These are phyloP conservation scores for Prochilodus magdalenae DNA, from an alignment of 2,113 vertebrate species.

Conservation along the genomic window DNA sequence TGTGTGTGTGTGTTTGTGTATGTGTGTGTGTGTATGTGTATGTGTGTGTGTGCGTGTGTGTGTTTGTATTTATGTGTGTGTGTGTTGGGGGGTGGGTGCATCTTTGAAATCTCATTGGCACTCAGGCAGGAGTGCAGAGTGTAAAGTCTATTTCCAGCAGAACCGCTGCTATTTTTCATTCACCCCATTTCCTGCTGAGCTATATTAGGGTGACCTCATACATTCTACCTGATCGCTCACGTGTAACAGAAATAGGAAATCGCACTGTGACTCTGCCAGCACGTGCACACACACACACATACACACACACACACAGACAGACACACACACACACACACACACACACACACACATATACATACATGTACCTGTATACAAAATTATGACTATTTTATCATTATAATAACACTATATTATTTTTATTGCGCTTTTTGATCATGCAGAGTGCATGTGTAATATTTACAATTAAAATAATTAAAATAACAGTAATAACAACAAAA, in stretches of 20 bases:
- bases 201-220: slow-evolving; percentile 18
- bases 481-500: too few relatives aligned
- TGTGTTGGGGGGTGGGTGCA: background rate
- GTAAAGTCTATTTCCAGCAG: slow-evolving; percentile 31
- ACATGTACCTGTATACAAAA: too few relatives aligned
- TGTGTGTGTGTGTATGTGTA: too few relatives aligned
- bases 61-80: background rate
- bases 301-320: slow-evolving; percentile 18
- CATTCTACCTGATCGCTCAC: slow-evolving; percentile 20
- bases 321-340: background rate
- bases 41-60: too few relatives aligned
- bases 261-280: background rate
- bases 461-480: too few relatives aligned
- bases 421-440: too few relatives aligned
- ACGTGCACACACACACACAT: slow-evolving; percentile 10
- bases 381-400: too few relatives aligned
- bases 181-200: slow-evolving; percentile 34
- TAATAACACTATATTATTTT: too few relatives aligned
- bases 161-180: slow-evolving; percentile 40
- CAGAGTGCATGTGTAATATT: too few relatives aligned
- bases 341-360: background rate
- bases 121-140: background rate
- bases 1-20: too few relatives aligned
- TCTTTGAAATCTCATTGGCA: slow-evolving; percentile 8
- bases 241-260: background rate